Conservation (phyloP, 2,797 vertebrate species). For the Alcedo quadribrachys region DNA sequence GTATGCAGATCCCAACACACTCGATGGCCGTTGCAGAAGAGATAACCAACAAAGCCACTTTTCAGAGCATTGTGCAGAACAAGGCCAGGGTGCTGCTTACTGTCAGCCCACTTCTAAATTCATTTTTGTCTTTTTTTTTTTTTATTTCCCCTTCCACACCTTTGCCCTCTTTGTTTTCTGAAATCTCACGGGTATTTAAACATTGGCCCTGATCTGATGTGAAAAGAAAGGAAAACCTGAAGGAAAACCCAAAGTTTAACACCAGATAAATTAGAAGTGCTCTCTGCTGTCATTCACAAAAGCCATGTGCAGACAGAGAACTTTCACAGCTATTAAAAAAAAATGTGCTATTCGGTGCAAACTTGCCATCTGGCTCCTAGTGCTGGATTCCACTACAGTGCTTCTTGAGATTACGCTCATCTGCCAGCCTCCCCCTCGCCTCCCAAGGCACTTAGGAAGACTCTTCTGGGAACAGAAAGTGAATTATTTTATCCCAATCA, state of each 20-base stretch:
- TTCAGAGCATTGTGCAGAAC: neutral
- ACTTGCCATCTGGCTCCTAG: slow-evolving; percentile 74
- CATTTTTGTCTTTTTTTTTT: neutral
- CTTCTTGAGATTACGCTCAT: slow-evolving; percentile 69
- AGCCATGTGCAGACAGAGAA: slow-evolving; percentile 67
- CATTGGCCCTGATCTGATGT: neutral
- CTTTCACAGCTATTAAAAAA: slow-evolving; percentile 76
- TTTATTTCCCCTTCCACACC: slow-evolving; percentile 11
- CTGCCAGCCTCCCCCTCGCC: slow-evolving; percentile 67
- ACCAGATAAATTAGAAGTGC: slow-evolving; percentile 56
- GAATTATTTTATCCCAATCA: slow-evolving; percentile 74
- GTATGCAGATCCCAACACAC: neutral
- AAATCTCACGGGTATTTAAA: slow-evolving; percentile 18
- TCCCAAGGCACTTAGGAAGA: slow-evolving; percentile 70
- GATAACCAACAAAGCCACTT: neutral
- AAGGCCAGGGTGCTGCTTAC: neutral
- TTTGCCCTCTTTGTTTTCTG: slow-evolving; percentile 19
- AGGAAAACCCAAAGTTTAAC: slow-evolving; percentile 42
- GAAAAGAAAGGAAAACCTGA: slow-evolving; percentile 41
- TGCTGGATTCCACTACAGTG: slow-evolving; percentile 59
- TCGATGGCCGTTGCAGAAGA: neutral
- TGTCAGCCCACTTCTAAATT: neutral
- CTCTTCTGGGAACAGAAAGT: slow-evolving; percentile 77
- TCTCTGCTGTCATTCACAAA: slow-evolving; percentile 66
- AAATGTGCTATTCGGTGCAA: slow-evolving; percentile 66